Base-by-base conservation (phyloP, 2,888 invertebrate genomes). In the Tribolium freemani region DNA sequence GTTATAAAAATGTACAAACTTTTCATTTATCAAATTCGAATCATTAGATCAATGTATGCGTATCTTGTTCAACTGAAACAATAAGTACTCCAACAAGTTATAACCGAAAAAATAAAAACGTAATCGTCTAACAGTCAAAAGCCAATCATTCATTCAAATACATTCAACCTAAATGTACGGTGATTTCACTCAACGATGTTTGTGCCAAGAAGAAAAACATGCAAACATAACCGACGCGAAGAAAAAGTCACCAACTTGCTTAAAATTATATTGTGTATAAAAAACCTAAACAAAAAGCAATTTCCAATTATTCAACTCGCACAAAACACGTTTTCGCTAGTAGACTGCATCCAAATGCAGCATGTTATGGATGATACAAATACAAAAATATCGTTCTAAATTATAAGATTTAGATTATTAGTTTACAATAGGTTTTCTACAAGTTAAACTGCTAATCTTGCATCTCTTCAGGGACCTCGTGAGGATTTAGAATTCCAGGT, bases 401-500 rank as follows among this genome's bases (percentile, higher is more conserved):
- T 76, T 75, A 76, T 75, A 81, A 76, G 80, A 79, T 79, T 82
- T 81, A 78, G 76, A 74, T 79, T 77, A 78, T 77, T 77, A 69
- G 68, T 68, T 69, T 77, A 77, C 72, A 76, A 69, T 71, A 30
- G 20, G 44, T 50, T 68, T 50, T 56, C 63, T 68, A 63, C 38
- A 66, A 45, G 71, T 76, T 72, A 78, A 70, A 67, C 66, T 80
- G 84, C 83, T 90, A 92, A 89, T 97, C 97, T 89, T 96, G 96
- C 96, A 96, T 96, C 85, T 96, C 96, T 87, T 97, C 97, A 57
- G 96, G 95, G 86, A 97, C 90, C 87, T 97, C 97, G 86, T 97
- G 96, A 53, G 97, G 97, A 90, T 97, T 97, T 77, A 97, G 89
- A 84, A 99, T 97, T 81, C 98, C 99, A 68, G 98, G 98, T 79